Evolutionary conservation across 2,888 invertebrate genomes (phyloP).

Genomic region (Caenorhabditis auriculariae): DNA sequence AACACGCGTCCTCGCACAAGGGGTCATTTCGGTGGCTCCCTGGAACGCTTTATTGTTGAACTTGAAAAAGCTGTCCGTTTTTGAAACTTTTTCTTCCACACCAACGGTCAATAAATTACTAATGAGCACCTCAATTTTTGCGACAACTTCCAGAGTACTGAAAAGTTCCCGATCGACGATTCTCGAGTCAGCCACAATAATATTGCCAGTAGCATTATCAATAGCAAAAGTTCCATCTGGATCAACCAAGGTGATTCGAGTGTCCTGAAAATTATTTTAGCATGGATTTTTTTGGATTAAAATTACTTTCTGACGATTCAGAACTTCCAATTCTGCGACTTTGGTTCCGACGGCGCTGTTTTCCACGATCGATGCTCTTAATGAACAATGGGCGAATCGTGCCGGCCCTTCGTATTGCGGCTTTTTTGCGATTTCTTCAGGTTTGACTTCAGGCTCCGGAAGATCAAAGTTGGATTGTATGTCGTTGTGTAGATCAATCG

Average conservation of each 20-base stretch:
- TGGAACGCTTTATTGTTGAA: conserved; percentile 7
- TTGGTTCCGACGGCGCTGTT: conserved; percentile 28
- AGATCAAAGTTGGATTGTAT: neutral
- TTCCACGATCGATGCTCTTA: conserved; percentile 20
- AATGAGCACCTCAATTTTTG: conserved; percentile 32
- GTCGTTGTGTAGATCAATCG: neutral
- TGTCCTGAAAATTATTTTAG: conserved; percentile 12
- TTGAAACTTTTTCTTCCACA: neutral
- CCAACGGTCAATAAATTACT: neutral
- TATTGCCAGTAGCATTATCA: conserved; percentile 5
- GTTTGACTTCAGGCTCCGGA: neutral
- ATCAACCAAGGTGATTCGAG: conserved; percentile 25
- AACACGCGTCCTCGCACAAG: conserved; percentile 29
- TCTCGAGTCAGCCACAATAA: conserved; percentile 20
- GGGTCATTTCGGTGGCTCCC: conserved; percentile 11
- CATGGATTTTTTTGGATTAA: neutral
- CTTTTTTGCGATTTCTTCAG: too few relatives aligned
- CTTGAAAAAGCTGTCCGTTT: neutral
- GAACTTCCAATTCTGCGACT: conserved; percentile 18
- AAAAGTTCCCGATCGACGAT: conserved; percentile 38
- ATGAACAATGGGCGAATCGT: conserved; percentile 25
- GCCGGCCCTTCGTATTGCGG: neutral
- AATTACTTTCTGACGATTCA: conserved; percentile 18
- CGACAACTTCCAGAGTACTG: conserved; percentile 34
- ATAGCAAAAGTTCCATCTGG: conserved; percentile 37